Percentiles rank a stretch among this genome's conserved stretches.
Conservation (phyloP, 2,797 vertebrate species). For the Capromys pilorides region DNA sequence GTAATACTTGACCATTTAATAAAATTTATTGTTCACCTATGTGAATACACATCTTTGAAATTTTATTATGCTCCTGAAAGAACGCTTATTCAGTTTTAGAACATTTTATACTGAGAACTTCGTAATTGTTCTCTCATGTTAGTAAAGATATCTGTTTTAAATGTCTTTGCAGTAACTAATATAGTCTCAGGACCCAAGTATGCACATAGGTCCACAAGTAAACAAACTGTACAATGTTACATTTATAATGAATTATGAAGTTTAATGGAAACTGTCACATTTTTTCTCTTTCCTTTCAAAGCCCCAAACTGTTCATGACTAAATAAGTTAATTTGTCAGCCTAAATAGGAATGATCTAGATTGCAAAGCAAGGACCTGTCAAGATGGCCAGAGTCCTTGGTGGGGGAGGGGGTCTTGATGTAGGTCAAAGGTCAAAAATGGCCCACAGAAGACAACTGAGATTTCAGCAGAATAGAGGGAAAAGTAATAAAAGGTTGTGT, state of each 20-base stretch:
- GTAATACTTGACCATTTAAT: neutral
- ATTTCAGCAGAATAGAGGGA: neutral
- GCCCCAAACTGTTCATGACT: neutral
- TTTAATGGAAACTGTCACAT: neutral
- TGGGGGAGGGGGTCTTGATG: neutral
- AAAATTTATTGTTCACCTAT: neutral
- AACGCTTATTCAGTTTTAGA: neutral
- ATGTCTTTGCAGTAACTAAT: neutral
- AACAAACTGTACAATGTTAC: neutral
- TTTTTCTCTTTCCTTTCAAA: neutral
- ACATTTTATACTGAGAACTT: neutral
- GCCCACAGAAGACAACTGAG: neutral
- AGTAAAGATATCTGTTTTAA: neutral
- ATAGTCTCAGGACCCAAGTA: neutral
- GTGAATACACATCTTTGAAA: neutral
- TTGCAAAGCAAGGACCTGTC: neutral
- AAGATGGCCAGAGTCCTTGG: neutral
- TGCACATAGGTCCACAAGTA: neutral
- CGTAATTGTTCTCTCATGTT: neutral
- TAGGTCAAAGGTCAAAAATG: neutral
- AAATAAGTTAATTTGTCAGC: constrained; percentile 2
- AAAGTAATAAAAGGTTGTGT: neutral
- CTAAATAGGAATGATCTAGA: neutral
- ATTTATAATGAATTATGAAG: neutral
- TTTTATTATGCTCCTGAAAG: neutral